Evolutionary conservation across 1,140 invertebrate genomes (phyloP).

Genomic region (Papilio dardanus): DNA sequence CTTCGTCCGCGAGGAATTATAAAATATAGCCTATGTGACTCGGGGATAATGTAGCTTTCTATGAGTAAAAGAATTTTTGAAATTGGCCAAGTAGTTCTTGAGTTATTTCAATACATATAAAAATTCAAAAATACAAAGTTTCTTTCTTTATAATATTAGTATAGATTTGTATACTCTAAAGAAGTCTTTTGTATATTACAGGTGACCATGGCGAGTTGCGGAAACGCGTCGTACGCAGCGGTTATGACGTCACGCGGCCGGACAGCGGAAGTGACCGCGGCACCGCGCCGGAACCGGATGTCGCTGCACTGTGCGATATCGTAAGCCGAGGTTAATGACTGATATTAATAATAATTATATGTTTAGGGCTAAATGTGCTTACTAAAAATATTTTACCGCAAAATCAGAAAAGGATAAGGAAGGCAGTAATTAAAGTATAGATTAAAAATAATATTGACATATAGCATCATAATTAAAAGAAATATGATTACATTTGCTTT

Average conservation of each 20-base stretch:
- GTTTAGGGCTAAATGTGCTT: conserved; percentile 12
- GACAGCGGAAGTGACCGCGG: conserved; percentile 61
- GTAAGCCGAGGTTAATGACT: conserved; percentile 65
- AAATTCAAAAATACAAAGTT: too few relatives aligned
- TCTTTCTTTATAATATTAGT: too few relatives aligned
- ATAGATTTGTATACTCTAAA: too few relatives aligned
- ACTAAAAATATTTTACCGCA: not conserved
- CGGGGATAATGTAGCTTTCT: too few relatives aligned
- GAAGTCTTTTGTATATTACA: conserved; percentile 41
- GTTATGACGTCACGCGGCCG: conserved; percentile 63
- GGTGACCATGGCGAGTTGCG: conserved; percentile 45
- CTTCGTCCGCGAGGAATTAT: too few relatives aligned
- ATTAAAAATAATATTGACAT: not conserved
- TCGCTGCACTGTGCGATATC: conserved; percentile 59
- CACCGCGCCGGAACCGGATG: conserved; percentile 67
- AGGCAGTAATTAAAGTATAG: not conserved
- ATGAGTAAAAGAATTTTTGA: too few relatives aligned
- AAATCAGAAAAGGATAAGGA: not conserved
- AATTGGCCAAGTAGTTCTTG: too few relatives aligned
- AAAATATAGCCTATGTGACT: too few relatives aligned
- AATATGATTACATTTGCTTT: too few relatives aligned
- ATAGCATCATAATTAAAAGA: too few relatives aligned
- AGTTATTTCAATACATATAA: too few relatives aligned
- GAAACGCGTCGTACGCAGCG: conserved; percentile 67
- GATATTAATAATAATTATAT: conserved; percentile 44